These are phyloP conservation scores for Clusia tigrina DNA, from an alignment of 2,888 invertebrate genomes.

Conservation along the genomic window DNA sequence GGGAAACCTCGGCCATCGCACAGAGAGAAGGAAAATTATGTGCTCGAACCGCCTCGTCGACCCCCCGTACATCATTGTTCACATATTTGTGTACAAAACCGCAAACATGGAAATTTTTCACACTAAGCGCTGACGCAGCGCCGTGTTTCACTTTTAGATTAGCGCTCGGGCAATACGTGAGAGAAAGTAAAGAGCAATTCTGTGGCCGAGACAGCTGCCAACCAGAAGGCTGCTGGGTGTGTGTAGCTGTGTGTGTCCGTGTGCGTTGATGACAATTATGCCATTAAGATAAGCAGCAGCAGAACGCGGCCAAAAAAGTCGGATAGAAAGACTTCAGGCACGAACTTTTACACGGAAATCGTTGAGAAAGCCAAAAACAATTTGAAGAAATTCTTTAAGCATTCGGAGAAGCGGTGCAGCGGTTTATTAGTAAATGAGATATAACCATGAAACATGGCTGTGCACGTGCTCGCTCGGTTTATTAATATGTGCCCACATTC, in stretches of 20 bases:
- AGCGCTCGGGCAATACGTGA: conserved; percentile 45
- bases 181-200: conserved; percentile 44
- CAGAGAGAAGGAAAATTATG: no score
- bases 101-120: background rate
- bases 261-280: conserved; percentile 13
- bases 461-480: no score
- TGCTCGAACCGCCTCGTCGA: no score
- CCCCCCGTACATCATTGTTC: background rate
- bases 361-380: no score
- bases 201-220: background rate
- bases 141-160: background rate
- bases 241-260: background rate
- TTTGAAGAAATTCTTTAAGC: no score
- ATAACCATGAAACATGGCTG: no score
- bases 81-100: background rate
- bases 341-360: background rate
- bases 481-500: no score
- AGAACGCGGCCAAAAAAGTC: background rate
- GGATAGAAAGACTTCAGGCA: background rate
- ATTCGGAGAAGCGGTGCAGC: no score
- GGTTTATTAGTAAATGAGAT: no score
- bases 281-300: conserved; percentile 24
- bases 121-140: background rate
- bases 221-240: background rate
- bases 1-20: no score